Conservation (phyloP, 2,797 vertebrate genomes). For the Danio aesculapii region DNA sequence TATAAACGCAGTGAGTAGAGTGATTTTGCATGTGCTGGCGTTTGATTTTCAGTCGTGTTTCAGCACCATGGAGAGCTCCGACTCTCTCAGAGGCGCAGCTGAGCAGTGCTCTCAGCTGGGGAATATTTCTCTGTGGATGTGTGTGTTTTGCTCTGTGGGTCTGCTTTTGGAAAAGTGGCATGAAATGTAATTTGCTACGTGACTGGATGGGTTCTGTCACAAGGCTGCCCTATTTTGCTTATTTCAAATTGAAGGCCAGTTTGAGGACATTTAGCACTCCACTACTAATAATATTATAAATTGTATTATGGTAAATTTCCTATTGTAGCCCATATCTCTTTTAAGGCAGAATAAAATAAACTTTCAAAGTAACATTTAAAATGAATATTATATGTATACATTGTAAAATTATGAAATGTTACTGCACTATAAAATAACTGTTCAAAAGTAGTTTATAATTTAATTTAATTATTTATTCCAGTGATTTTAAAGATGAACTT, state of each 20-base stretch:
- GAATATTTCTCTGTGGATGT: neutral
- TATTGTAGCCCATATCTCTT: neutral
- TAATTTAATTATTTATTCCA: too few species aligned
- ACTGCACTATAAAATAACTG: too few species aligned
- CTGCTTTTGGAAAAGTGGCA: slow-evolving; percentile 25
- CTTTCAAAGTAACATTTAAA: neutral
- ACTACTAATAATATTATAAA: too few species aligned
- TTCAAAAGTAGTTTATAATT: too few species aligned
- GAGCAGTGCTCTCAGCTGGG: neutral
- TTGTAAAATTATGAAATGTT: too few species aligned
- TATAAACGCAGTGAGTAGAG: too few species aligned
- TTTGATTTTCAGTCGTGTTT: slow-evolving; percentile 40
- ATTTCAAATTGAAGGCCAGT: neutral
- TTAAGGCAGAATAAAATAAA: neutral
- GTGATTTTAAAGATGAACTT: too few species aligned
- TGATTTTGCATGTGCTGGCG: neutral
- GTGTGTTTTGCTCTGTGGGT: slow-evolving; percentile 12
- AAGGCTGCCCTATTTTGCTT: slow-evolving; percentile 15
- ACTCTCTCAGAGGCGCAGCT: neutral
- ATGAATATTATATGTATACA: neutral
- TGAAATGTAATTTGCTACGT: slow-evolving; percentile 25
- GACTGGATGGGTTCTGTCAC: slow-evolving; percentile 14
- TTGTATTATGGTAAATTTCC: too few species aligned
- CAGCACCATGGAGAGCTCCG: slow-evolving; percentile 58
- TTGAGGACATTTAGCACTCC: neutral